Evolutionary conservation across 2,888 invertebrate species (phyloP).

Genomic region (Dioctria rufipes): DNA sequence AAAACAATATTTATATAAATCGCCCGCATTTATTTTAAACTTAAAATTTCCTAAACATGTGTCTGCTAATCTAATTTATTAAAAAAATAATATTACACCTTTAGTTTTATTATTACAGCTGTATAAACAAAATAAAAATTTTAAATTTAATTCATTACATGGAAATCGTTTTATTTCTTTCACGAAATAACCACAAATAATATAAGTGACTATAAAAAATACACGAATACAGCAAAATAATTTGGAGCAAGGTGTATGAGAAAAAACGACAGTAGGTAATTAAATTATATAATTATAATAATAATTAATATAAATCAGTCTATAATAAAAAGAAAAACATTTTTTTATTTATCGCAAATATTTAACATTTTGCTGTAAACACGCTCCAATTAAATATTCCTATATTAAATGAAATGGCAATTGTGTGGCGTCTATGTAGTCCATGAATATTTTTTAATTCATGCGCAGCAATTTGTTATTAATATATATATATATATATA

Average conservation of each 20-base stretch:
- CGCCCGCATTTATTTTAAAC: constrained; percentile 49
- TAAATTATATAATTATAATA: constrained; percentile 27
- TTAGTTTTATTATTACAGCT: constrained; percentile 41
- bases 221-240: constrained; percentile 46
- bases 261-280: constrained; percentile 22
- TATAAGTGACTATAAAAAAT: constrained; percentile 46
- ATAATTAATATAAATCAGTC: constrained; percentile 52
- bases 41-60: constrained; percentile 43
- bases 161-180: constrained; percentile 16
- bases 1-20: constrained; percentile 44
- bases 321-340: constrained; percentile 46
- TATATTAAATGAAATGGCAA: constrained; percentile 43
- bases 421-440: constrained; percentile 27
- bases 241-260: constrained; percentile 31
- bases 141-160: constrained; percentile 41
- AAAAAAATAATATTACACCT: constrained; percentile 53
- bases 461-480: not conserved
- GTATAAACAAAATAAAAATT: constrained; percentile 12
- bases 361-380: constrained; percentile 28
- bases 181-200: constrained; percentile 26
- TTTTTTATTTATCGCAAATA: constrained; percentile 25
- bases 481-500: not conserved
- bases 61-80: constrained; percentile 45
- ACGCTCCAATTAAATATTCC: constrained; percentile 11
- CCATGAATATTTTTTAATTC: not conserved